Base-by-base conservation (phyloP, 2,888 invertebrate species). In the Campoletis raptor region DNA sequence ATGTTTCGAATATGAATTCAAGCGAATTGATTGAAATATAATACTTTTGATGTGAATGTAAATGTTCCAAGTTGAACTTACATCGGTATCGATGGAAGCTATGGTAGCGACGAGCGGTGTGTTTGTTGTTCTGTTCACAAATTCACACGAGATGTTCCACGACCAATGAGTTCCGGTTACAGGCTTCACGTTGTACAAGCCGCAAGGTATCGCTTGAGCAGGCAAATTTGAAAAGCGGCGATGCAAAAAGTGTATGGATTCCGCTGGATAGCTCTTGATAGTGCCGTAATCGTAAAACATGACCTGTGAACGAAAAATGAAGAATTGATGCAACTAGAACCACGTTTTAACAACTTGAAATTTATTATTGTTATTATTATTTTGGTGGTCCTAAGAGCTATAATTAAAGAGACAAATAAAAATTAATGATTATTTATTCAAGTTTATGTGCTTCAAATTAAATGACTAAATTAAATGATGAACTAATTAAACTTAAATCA, bases 211-310 rank as follows among this genome's bases (percentile, higher is more conserved):
- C 5, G 94, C 94, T 89, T 93, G 92, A 0, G 93, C 92, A 4
- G 94, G 91, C 36, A 93, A 40, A 67, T 48, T 4, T 2, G 93
- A 91, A 85, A 94, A 94, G 0, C n/a, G 80, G 42, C 91, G 89
- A 79, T 92, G 90, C 36, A 94, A 89, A 76, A 91, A 94, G 40
- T 89, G 92, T 10, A 94, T 6, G 15, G 89, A 88, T 0, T 90
- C 73, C 12, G 92, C 81, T 18, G 88, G 54, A 81, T 92, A 92
- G 0, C 90, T 90, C 81, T 92, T 90, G 0, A 93, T 69, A 15
- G 94, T 94, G 0, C 94, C 94, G 69, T 91, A 94, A 83, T 94
- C 94, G 72, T 94, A 94, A 82, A 94, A 94, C 37, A 93, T 72
- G 45, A 94, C 85, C 94, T 94, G 70, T 24, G 74, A 84, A 83